Evolutionary conservation across 2,113 vertebrate species (phyloP).

Genomic region (Desmodus rotundus): DNA sequence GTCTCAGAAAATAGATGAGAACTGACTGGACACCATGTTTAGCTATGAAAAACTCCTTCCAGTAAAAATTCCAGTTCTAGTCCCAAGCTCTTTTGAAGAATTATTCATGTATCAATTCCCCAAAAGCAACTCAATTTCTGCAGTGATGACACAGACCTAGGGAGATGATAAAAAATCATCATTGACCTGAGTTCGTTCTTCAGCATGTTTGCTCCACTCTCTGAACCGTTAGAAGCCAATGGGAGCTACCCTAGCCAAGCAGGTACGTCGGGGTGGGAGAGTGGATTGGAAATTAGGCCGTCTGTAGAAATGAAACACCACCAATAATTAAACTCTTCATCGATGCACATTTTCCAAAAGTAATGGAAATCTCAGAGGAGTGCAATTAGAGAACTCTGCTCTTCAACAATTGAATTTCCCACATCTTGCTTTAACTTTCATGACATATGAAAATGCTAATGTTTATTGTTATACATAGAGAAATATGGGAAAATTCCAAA

Average conservation of each 20-base stretch:
- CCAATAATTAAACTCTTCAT: constrained; percentile 44
- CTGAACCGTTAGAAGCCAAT: neutral
- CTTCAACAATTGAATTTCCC: constrained; percentile 58
- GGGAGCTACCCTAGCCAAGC: neutral
- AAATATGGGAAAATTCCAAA: constrained; percentile 63
- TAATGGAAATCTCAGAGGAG: constrained; percentile 62
- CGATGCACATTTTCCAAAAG: constrained; percentile 61
- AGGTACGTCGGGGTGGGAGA: neutral
- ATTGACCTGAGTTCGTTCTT: neutral
- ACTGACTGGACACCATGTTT: neutral
- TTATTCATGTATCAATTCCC: neutral
- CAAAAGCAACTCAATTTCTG: constrained; percentile 25
- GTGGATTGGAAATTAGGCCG: constrained; percentile 28
- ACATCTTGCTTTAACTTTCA: constrained; percentile 72
- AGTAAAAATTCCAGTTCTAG: constrained; percentile 12
- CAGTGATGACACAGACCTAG: neutral
- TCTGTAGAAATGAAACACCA: constrained; percentile 56
- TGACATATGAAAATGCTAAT: constrained; percentile 69
- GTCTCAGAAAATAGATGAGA: neutral
- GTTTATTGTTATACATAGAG: constrained; percentile 57
- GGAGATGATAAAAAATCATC: neutral
- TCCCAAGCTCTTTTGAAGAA: constrained; percentile 13
- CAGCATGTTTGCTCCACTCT: neutral
- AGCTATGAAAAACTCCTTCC: neutral
- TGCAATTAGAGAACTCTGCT: constrained; percentile 56